Base-by-base conservation (phyloP, 2,888 invertebrate species). In the Nymphalis polychloros region DNA sequence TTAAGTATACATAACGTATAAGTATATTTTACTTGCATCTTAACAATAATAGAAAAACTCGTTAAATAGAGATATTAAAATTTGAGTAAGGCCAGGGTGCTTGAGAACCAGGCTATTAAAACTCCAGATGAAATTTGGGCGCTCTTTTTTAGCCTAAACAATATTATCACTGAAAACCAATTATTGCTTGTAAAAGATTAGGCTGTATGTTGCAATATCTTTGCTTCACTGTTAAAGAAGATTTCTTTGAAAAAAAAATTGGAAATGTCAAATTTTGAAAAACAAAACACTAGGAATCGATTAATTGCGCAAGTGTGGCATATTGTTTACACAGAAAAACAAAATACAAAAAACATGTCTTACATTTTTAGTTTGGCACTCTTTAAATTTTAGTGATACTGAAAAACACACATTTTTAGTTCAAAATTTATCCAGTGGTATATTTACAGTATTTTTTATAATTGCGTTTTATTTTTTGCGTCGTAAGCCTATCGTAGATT, bases 301-400 rank as follows among this genome's bases (percentile, higher is more conserved):
- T 79, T 74, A 68, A 71, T 73, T 74, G 74, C 78, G 77, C 77
- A 77, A 70, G 76, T 80, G 77, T 80, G 77, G 73, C 79, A 78
- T 72, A 75, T 74, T 77, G 76, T 75, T 75, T 75, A 71, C 71
- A 76, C 76, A 80, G 76, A 81, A 81, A 84, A 85, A 82, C 78
- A 82, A 82, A 84, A 82, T 71, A 72, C 63, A 68, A 68, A 69
- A 79, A 83, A 82, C 77, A 83, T 83, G 80, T 80, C 78, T 64
- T 71, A 73, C 60, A 76, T 73, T 73, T 70, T 76, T 77, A 76
- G 78, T 49, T 23, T 61, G 60, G 78, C 79, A 81, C 74, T 69
- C 16, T 13, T 73, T 77, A 80, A 84, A 82, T 86, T 87, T 74
- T 81, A 74, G 83, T 84, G 82, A 31, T 55, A 63, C 65, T 57